Evolutionary conservation across 1,140 invertebrate genomes (phyloP), one percentile per base, ranked within the genome.

Genomic region (Onthophagus taurus): DNA sequence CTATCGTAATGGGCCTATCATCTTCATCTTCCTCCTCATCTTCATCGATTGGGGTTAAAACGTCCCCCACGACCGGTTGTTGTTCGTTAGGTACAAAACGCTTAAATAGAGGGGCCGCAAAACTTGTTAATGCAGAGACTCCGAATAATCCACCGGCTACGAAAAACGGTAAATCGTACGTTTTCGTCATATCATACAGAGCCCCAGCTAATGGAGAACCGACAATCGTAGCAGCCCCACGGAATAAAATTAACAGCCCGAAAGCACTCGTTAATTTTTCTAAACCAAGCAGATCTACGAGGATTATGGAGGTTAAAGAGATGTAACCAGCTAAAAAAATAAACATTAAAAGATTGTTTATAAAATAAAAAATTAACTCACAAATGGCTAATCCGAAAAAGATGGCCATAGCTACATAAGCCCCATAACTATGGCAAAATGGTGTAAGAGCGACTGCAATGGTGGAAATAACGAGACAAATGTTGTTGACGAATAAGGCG

Each of bases 181-280:
- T 81, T 44, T 80, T 63, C 0, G 90, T 95, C 0, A 78, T 72
- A 61, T 97, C 93, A 56, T 85, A 94, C 16, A 98, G 77, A 21
- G 80, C 80, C 42, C 93, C 94, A 56, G 83, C 81, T 31, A 88
- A 62, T 4, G 85, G 85, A 5, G 84, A 83, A 1, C 85, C 85
- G 26, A 95, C 68, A 24, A 97, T 86, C 2, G 89, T 85, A 0
- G 93, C 89, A 21, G 85, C 81, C 14, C 95, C 95, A 66, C 94
- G 79, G 70, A 96, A 95, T 48, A 97, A 70, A 53, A 96, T 92
- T 34, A 98, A 70, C 38, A 98, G 72, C 21, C 95, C 95, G 66
- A 97, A 99, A 14, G 93, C 92, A 63, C 94, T 97, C 26, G 94
- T 97, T 47, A 98, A 69, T 66, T 90, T 91, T 54, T 97, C 92